Percentiles rank a stretch among this genome's conserved stretches.
These are phyloP conservation scores for Ruditapes philippinarum DNA, from an alignment of 1,140 invertebrate genomes.

Conservation along the genomic window DNA sequence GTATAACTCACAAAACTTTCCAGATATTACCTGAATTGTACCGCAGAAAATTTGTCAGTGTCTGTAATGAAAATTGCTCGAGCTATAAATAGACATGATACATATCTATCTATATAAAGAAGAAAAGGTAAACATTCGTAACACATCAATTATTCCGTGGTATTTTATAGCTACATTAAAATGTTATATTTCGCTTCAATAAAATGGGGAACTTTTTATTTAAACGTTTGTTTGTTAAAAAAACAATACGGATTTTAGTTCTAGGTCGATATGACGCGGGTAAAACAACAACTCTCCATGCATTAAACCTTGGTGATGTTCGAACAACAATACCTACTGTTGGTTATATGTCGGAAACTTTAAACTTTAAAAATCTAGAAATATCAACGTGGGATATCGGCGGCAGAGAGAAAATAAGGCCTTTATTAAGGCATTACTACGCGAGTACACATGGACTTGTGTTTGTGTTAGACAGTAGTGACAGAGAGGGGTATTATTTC, in stretches of 20 bases:
- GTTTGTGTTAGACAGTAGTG: constrained; percentile 39
- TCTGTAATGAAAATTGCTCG: no score
- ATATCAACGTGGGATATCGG: constrained; percentile 95
- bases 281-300: constrained; percentile 99
- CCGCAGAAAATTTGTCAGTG: no score
- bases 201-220: constrained; percentile 32
- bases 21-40: no score
- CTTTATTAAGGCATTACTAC: constrained; percentile 98
- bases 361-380: constrained; percentile 94
- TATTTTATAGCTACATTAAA: no score
- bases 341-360: constrained; percentile 97
- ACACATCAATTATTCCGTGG: no score
- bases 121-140: no score
- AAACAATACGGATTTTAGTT: constrained; percentile 27
- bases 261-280: constrained; percentile 97
- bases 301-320: constrained; percentile 98
- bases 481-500: constrained; percentile 16
- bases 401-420: constrained; percentile 96
- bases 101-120: no score
- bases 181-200: no score
- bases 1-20: no score
- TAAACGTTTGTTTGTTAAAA: not conserved
- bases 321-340: constrained; percentile 99
- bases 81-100: no score
- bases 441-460: constrained; percentile 90